Evolutionary conservation across 1,140 invertebrate genomes (phyloP), one percentile per base, ranked within the genome.

Genomic region (Acromyrmex echinatior): DNA sequence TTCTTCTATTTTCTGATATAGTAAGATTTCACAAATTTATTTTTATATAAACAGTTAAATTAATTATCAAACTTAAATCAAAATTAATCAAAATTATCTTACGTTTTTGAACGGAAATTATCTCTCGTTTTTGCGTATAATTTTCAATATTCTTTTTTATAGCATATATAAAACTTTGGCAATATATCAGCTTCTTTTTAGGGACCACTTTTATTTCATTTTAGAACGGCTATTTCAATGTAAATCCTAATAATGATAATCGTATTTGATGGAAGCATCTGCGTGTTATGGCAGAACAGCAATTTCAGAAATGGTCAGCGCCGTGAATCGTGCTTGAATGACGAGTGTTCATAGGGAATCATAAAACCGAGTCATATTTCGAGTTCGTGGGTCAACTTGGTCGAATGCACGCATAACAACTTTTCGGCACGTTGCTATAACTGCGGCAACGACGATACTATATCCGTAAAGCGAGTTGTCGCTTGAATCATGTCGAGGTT

Each of bases 221-320:
- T 25, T 18, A 39, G 3, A 49, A n/a, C 12, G 51, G 16, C n/a
- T 3, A 3, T 14, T 39, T 71, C 16, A 39, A 45, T 53, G 28
- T 49, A 63, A 51, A 49, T 49, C 3, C 10, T 18, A 25, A 56
- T n/a, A 53, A 66, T 56, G 6, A 5, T 14, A 53, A 80, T 70
- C n/a, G 14, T n/a, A 3, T 58, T 58, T 71, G 53, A 35, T 25
- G 4, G 9, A 10, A 68, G n/a, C 28, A 31, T 45, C 39, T n/a
- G 49, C 28, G 31, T 14, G 14, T 80, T 39, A 71, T 39, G 49
- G 28, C 18, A 63, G 6, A 78, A 68, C 18, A 18, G 21, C 21
- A 71, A 81, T 81, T 80, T 71, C 51, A 56, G 78, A 56, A 71
- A 81, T 5, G 60, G 1, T 66, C 60, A 18, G 21, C n/a, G 21